Evolutionary conservation across 1,140 invertebrate species (phyloP), one percentile per base, ranked within the genome.

Genomic region (Cyrtorhinus lividipennis): DNA sequence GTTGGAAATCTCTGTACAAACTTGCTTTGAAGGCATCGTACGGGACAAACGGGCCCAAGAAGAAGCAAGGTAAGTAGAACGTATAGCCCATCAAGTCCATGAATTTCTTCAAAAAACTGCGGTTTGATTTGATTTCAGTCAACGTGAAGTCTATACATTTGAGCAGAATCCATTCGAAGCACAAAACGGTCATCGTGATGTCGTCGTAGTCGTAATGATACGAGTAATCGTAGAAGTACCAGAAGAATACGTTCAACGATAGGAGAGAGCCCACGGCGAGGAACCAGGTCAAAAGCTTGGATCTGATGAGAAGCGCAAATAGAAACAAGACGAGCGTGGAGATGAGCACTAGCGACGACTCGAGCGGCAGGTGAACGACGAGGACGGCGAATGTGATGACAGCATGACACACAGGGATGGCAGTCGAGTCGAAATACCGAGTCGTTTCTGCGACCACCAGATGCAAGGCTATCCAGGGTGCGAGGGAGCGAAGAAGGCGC

Each of bases 51-150:
- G 90, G 90, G 53, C 90, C 90, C 65, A 82, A 79, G 67, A 86
- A 85, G 46, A 88, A 77, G 10, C 83, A 76, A 24, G 90, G 90
- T 45, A 92, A 79, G 73, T 94, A 93, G 65, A 92, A 80, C 64
- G 81, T 81, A 70, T 92, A 93, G 26, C 82, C 79, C 22, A 85
- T 68, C 65, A 79, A 78, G 24, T 81, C 68, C 2, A 75, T 30
- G 56, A 79, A 72, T 62, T 75, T 68, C 18, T 69, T 64, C 2
- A 71, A 69, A 63, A 71, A 71, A 46, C 67, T 69, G n/a, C 24
- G 45, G 1, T 70, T 60, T 65, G 59, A 69, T 46, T 69, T 64
- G 18, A 68, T 62, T 27, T 73, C 64, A 22, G 71, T 69, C 44
- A 81, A 73, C 44, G 72, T 73, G 60, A 76, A 81, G 65, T 79